Evolutionary conservation across 2,113 vertebrate species (phyloP), one percentile per base, ranked within the genome.

Genomic region (Australoheros scitulus): DNA sequence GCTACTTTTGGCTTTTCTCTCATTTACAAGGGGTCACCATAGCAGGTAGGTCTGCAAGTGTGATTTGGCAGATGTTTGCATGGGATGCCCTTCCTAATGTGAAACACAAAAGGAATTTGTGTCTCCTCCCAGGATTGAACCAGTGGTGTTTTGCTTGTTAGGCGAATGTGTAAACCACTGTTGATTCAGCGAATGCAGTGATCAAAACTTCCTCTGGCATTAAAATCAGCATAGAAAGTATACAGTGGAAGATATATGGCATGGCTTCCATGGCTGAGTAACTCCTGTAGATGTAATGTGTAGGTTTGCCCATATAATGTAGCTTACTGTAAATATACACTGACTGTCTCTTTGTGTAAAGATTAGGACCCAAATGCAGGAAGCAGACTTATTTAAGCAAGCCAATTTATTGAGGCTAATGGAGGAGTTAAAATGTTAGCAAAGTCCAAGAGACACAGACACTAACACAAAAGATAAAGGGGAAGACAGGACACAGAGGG

Each of bases 121-220:
- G 61, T 38, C 11, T 63, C 61, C 11, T 63, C 32, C 20, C 61
- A 2, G 11, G 61, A 38, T 34, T 13, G 61, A 38, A 13, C 32
- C 2, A 3, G 29, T 61, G 34, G 10, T 61, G 26, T 36, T 9
- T 34, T 14, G 61, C 61, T 64, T 41, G 61, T 64, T 13, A 41
- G 0, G 41, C 15, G n/a, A 22, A 43, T 24, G n/a, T 15, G n/a
- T 0, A 10, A 65, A 65, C 7, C 63, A 0, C 24, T 65, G 38
- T 7, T 43, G 2, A 17, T n/a, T 65, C 63, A 43, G 13, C 15
- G n/a, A 43, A 38, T 65, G 13, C 63, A 43, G 2, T 0, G 36
- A 43, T 65, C 13, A 24, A 47, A 65, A 41, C 15, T 0, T 63
- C 61, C 34, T 63, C 34, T 22, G 61, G 20, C 34, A 64, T 41